These are phyloP conservation scores for Arrhopalites spinosus DNA, from an alignment of 2,888 invertebrate species.

Conservation along the genomic window DNA sequence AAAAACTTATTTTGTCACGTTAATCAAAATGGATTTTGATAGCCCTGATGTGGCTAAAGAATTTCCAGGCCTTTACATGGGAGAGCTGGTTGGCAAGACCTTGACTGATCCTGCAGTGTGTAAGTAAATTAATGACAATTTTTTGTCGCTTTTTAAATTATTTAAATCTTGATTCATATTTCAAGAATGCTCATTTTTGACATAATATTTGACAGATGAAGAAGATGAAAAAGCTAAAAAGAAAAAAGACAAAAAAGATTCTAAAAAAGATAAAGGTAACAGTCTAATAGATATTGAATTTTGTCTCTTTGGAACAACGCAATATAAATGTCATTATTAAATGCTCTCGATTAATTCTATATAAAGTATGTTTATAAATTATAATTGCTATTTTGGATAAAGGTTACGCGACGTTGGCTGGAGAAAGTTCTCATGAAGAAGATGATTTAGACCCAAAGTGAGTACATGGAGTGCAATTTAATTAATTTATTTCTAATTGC, in stretches of 20 bases:
- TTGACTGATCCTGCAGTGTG: slow-evolving; percentile 35
- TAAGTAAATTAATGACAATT: slow-evolving; percentile 13
- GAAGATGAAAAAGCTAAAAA: slow-evolving; percentile 53
- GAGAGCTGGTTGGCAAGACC: slow-evolving; percentile 39
- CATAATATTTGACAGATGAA: slow-evolving; percentile 43
- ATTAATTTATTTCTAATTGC: not conserved
- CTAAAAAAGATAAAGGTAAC: slow-evolving; percentile 45
- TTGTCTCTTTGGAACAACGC: not conserved
- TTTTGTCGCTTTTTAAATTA: not conserved
- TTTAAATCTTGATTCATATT: not conserved
- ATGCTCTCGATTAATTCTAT: not conserved
- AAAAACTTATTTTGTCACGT: too few species aligned
- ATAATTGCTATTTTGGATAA: not conserved
- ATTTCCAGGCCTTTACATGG: slow-evolving; percentile 54
- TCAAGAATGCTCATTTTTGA: not conserved
- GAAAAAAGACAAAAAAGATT: slow-evolving; percentile 54
- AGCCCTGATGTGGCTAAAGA: slow-evolving; percentile 54
- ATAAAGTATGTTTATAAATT: not conserved
- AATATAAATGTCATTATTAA: not conserved
- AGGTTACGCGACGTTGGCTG: slow-evolving; percentile 53
- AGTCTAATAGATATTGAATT: not conserved
- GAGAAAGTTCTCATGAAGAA: slow-evolving; percentile 54
- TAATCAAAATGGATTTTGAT: slow-evolving; percentile 53
- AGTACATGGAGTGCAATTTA: not conserved
- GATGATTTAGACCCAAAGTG: slow-evolving; percentile 49